These are phyloP conservation scores for Muntiacus reevesi DNA, from an alignment of 2,113 vertebrate species.

Conservation along the genomic window DNA sequence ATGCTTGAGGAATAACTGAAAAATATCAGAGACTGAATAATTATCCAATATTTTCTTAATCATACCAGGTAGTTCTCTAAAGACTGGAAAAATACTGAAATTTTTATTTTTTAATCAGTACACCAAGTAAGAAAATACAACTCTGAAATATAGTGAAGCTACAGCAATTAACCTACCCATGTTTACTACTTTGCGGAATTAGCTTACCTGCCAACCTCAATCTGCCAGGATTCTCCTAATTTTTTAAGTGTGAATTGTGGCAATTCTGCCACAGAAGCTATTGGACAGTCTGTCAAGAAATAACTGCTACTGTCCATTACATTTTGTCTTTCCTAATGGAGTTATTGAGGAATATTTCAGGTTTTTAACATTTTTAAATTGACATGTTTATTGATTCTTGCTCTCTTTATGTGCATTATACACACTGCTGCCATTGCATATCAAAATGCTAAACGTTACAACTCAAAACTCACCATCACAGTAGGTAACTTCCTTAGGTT, in stretches of 20 bases:
- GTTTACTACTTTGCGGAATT: conserved; percentile 42
- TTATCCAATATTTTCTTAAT: conserved; percentile 33
- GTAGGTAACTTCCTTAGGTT: conserved; percentile 41
- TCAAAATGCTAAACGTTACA: conserved; percentile 47
- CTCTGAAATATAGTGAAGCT: neutral
- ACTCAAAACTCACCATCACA: neutral
- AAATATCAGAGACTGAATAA: conserved; percentile 33
- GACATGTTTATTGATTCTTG: conserved; percentile 45
- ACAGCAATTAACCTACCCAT: conserved; percentile 17
- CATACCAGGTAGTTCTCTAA: neutral
- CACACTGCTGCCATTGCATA: neutral
- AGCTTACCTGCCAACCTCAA: conserved; percentile 25
- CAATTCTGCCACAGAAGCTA: conserved; percentile 14
- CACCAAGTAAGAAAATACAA: neutral
- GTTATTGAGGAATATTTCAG: conserved; percentile 40
- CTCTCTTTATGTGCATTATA: conserved; percentile 21
- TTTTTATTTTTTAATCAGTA: conserved; percentile 27
- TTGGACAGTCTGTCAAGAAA: conserved; percentile 41
- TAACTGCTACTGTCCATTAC: conserved; percentile 5
- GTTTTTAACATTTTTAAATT: conserved; percentile 63
- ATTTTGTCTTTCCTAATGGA: conserved; percentile 48
- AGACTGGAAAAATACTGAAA: neutral
- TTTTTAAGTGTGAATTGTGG: conserved; percentile 26
- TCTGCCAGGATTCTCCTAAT: neutral
- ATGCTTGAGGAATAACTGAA: conserved; percentile 18